Conservation (phyloP, 2,797 vertebrate species). For the Perodicticus potto region DNA sequence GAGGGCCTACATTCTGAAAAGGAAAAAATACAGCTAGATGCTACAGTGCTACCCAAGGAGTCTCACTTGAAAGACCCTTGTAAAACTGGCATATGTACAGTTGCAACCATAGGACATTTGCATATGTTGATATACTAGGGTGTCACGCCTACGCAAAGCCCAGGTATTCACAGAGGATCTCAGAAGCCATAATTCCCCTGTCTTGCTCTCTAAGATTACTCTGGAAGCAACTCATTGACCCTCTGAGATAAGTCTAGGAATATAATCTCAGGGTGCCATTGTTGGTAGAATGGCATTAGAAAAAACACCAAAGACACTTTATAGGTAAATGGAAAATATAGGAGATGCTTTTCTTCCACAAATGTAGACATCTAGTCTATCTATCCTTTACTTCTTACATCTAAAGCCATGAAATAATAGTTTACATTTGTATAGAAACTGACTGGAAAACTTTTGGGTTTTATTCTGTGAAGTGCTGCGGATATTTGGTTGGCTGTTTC, state of each 20-base stretch:
- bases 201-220: conserved; percentile 1
- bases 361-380: neutral
- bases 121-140: neutral
- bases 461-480: conserved; percentile 48
- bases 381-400: neutral
- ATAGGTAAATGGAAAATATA: neutral
- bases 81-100: neutral
- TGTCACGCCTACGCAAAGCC: neutral
- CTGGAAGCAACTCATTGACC: neutral
- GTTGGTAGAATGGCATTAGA: neutral
- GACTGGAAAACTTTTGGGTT: neutral
- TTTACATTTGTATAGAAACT: neutral
- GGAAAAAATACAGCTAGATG: neutral
- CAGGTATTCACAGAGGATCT: neutral
- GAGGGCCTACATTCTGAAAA: neutral
- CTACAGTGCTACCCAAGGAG: neutral
- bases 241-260: neutral
- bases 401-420: neutral
- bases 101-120: neutral
- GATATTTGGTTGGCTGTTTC: conserved; percentile 64
- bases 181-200: neutral
- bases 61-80: neutral
- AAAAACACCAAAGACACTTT: neutral
- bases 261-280: neutral
- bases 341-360: neutral